Base-by-base conservation (phyloP, 2,797 vertebrate species). In the Lagothrix lagotricha region DNA sequence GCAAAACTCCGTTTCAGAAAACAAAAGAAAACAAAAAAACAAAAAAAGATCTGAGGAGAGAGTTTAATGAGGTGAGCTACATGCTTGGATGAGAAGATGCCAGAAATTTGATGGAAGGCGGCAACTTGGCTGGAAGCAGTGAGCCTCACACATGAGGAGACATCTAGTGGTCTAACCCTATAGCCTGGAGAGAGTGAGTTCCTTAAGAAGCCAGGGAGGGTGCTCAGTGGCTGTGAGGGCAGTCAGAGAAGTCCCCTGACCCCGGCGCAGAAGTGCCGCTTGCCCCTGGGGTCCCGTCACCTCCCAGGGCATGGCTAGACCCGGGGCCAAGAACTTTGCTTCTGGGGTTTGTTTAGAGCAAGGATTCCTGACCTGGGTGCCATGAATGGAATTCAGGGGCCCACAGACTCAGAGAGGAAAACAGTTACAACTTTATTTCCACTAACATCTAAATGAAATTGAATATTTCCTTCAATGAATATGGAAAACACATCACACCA, bases 171-270 rank as follows among this genome's bases (percentile, higher is more conserved):
- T 48, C 44, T 4, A 17, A 24, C 36, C 26, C 0, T 0, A 10
- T 12, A 39, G 17, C 26, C 64, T 7, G 28, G 24, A 67, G 5
- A 22, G 61, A 48, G 6, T 8, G 7, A 30, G 54, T 39, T 13
- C 41, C 48, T 79, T 22, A 0, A 8, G 36, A 85, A 54, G 12
- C 46, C 36, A 22, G 0, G 0, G 36, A 0, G 0, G 1, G 61
- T 1, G 4, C 54, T 54, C 70, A 19, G 46, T n/a, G 30, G 6
- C 46, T 50, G 0, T 5, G 26, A 67, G 28, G n/a, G 46, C 12
- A 24, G 61, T 10, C 22, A 50, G 73, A 3, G 22, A 0, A 7
- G 30, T 7, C 28, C 26, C 0, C 11, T 13, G 64, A 30, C 30
- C 57, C 28, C 4, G 0, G 8, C 19, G 3, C 17, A 30, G 7